A percentile compares a stretch with the other conserved stretches of the same genome.
Evolutionary conservation across 2,113 vertebrate species (phyloP).

Genomic region (Steatornis caripensis): DNA sequence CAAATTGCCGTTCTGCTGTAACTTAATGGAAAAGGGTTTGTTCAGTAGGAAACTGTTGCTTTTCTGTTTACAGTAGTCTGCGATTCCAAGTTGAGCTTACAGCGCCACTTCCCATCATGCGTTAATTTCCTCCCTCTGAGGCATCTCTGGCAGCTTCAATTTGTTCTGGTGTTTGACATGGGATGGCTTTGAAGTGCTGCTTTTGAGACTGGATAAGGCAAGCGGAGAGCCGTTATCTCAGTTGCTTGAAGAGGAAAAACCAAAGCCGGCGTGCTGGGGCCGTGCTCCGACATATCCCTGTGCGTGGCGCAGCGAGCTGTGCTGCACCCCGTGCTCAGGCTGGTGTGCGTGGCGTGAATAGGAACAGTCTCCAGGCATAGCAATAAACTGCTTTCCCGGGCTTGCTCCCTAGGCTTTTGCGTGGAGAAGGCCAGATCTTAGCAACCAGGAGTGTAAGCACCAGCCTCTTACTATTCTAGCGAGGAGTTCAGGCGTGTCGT

Average conservation of each 20-base stretch:
- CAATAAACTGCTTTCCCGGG: neutral
- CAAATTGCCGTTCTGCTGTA: neutral
- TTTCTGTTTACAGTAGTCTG: neutral
- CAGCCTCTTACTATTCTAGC: neutral
- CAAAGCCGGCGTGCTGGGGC: neutral
- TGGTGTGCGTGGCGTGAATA: neutral
- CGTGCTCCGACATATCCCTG: neutral
- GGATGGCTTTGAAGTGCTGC: slow-evolving; percentile 9
- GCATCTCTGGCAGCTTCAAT: neutral
- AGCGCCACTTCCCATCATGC: neutral
- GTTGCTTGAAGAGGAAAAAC: neutral
- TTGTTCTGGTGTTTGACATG: neutral
- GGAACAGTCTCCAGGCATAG: neutral
- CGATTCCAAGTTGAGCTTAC: neutral
- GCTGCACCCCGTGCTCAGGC: neutral
- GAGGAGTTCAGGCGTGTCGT: neutral
- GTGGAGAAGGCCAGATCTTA: neutral
- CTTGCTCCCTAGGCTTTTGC: neutral
- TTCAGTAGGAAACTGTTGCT: neutral
- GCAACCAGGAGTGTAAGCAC: neutral
- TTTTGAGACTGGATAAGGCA: neutral
- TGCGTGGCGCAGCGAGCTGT: fast-evolving
- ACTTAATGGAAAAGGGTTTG: neutral
- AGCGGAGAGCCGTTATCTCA: neutral
- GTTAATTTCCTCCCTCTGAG: neutral